Percentiles rank a stretch among this genome's conserved stretches.
These are phyloP conservation scores for Galagoides demidoff DNA, from an alignment of 2,797 vertebrate genomes.

Conservation along the genomic window DNA sequence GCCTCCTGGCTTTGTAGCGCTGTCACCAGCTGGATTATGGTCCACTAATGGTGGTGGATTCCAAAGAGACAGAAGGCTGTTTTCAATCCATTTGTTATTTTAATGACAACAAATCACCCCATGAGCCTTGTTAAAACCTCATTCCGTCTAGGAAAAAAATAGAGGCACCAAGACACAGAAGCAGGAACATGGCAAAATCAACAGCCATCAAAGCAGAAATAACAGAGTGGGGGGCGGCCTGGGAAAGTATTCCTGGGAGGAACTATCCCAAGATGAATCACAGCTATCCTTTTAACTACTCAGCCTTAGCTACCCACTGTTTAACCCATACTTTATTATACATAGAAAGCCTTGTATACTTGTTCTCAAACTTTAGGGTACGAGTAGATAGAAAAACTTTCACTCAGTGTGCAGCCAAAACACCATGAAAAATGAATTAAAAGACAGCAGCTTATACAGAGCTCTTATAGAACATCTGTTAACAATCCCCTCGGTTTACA, in stretches of 20 bases:
- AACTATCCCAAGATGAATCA: constrained; percentile 72
- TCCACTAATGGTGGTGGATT: constrained; percentile 84
- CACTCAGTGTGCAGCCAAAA: background rate
- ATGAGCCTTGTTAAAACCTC: constrained; percentile 88
- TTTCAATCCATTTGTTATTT: constrained; percentile 88
- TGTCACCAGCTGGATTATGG: constrained; percentile 87
- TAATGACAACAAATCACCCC: constrained; percentile 86
- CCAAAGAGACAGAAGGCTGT: constrained; percentile 86
- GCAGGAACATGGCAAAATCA: constrained; percentile 82
- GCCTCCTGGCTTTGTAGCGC: constrained; percentile 74
- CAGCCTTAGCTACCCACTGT: background rate
- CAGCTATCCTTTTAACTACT: constrained; percentile 64
- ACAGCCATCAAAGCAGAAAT: constrained; percentile 84
- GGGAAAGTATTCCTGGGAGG: constrained; percentile 66
- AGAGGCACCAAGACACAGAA: constrained; percentile 86
- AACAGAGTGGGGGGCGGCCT: constrained; percentile 77
- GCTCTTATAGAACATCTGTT: background rate
- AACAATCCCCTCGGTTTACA: background rate
- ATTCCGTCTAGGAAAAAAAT: constrained; percentile 86
- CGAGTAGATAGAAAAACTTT: background rate
- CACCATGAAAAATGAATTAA: background rate
- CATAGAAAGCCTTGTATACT: background rate
- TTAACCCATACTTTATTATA: background rate
- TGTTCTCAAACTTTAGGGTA: background rate
- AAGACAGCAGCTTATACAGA: background rate